Evolutionary conservation across 2,888 invertebrate genomes (phyloP).

Genomic region (Saturnia japonica): DNA sequence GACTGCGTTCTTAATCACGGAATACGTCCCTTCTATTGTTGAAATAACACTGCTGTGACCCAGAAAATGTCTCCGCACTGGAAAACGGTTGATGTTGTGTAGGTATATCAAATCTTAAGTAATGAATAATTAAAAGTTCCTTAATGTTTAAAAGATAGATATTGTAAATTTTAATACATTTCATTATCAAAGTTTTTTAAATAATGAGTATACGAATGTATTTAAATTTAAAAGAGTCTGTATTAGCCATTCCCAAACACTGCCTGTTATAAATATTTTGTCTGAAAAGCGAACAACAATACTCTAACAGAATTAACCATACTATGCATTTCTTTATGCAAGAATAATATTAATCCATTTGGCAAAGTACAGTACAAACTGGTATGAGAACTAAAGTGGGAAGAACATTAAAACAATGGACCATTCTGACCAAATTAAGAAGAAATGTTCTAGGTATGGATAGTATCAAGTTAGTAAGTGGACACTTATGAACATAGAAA

Average conservation of each 20-base stretch:
- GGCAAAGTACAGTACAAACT: conserved; percentile 50
- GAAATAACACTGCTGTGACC: conserved; percentile 55
- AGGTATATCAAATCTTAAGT: background rate
- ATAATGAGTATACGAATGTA: background rate
- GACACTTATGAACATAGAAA: background rate
- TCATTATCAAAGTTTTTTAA: too few species aligned
- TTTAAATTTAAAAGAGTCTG: background rate
- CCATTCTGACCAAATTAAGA: conserved; percentile 55
- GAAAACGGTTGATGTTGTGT: background rate
- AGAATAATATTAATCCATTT: conserved; percentile 50
- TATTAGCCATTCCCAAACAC: too few species aligned
- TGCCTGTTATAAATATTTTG: background rate
- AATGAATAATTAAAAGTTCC: background rate
- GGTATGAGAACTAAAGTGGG: conserved; percentile 39
- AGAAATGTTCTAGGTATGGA: conserved; percentile 44
- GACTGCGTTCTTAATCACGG: conserved; percentile 55
- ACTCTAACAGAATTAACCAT: too few species aligned
- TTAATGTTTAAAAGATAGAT: background rate
- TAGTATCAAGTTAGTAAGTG: conserved; percentile 11
- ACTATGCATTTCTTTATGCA: conserved; percentile 24
- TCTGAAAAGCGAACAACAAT: background rate
- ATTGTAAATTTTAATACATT: too few species aligned
- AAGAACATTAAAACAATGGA: conserved; percentile 58
- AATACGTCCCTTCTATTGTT: conserved; percentile 52
- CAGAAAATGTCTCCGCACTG: conserved; percentile 44